A percentile compares a stretch with the other conserved stretches of the same genome.
Evolutionary conservation across 2,888 invertebrate genomes (phyloP).

Genomic region (Oeneis ivallda): DNA sequence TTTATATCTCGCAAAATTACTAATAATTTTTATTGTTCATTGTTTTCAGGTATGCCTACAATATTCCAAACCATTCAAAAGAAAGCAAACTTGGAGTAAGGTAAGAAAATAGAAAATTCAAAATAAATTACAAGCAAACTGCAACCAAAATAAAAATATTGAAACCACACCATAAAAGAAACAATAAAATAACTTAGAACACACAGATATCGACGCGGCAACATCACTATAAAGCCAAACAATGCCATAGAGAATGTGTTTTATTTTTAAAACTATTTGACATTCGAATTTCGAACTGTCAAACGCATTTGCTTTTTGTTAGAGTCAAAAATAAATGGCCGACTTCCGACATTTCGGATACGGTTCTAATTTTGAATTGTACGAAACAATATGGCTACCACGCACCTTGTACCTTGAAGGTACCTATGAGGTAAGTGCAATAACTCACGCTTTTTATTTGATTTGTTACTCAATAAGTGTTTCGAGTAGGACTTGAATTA

Average conservation of each 20-base stretch:
- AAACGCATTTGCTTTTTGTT: constrained; percentile 44
- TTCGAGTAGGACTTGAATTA: not conserved
- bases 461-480: constrained; percentile 11
- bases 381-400: constrained; percentile 30
- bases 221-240: constrained; percentile 32
- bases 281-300: constrained; percentile 39
- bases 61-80: constrained; percentile 3
- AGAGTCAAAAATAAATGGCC: constrained; percentile 58
- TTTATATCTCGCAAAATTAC: not conserved
- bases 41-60: constrained; percentile 8
- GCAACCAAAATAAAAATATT: constrained; percentile 13
- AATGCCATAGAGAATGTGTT: constrained; percentile 34
- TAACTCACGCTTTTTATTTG: constrained; percentile 18
- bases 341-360: constrained; percentile 54
- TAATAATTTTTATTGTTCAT: not conserved
- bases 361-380: constrained; percentile 43
- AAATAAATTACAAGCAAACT: not conserved
- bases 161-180: constrained; percentile 20
- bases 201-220: constrained; percentile 22
- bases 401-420: no score
- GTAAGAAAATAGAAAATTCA: not conserved
- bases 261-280: constrained; percentile 39
- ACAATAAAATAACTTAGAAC: constrained; percentile 18
- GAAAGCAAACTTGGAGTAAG: not conserved
- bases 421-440: constrained; percentile 16